phyloP scores from a whole-genome alignment of 2,888 invertebrate species.

The Cheiracanthium punctorium region DNA sequence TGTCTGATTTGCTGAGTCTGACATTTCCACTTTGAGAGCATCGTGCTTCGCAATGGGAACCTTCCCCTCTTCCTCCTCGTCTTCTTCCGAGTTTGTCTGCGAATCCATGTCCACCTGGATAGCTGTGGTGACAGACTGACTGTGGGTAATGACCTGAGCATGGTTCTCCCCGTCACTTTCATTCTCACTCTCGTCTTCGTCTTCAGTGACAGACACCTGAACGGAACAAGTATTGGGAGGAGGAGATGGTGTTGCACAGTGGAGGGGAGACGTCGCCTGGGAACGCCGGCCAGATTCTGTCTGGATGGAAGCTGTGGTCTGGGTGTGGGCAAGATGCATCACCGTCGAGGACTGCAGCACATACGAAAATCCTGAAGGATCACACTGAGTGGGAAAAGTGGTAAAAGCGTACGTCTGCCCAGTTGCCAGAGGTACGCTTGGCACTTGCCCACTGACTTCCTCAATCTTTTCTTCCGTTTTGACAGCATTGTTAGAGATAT shows the following conservation, averaged over 20 bases:
- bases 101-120: conserved; percentile 71
- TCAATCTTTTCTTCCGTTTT: conserved; percentile 65
- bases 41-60: neutral
- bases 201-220: conserved; percentile 24
- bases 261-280: conserved; percentile 69
- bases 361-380: conserved; percentile 65
- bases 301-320: conserved; percentile 53
- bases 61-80: conserved; percentile 48
- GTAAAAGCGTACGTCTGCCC: conserved; percentile 69
- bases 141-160: conserved; percentile 31
- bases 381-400: conserved; percentile 68
- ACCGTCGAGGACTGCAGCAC: conserved; percentile 67
- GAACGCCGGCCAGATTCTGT: conserved; percentile 64
- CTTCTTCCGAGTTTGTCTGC: conserved; percentile 63
- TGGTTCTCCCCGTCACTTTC: conserved; percentile 41
- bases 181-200: conserved; percentile 60
- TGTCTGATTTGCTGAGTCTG: conserved; percentile 69
- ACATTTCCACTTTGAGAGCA: conserved; percentile 55
- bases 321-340: conserved; percentile 69
- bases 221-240: conserved; percentile 51
- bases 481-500: conserved; percentile 32
- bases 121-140: conserved; percentile 81
- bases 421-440: conserved; percentile 65
- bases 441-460: conserved; percentile 61
- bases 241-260: conserved; percentile 63